Conservation (phyloP, 2,888 invertebrate species). For the Dione juno region DNA sequence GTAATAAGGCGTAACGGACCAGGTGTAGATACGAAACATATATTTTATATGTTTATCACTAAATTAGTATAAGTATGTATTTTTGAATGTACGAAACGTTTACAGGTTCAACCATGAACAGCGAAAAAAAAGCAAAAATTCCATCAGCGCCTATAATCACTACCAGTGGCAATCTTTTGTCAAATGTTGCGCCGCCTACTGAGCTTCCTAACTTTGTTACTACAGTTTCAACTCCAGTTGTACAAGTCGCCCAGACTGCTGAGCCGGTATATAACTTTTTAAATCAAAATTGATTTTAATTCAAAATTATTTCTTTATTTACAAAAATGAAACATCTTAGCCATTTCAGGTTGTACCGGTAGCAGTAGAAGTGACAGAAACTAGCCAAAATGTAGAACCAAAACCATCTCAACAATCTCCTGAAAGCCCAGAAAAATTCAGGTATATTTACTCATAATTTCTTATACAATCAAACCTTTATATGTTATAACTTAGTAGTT, state of each 20-base stretch:
- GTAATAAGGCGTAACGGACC: background rate
- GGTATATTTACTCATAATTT: constrained; percentile 52
- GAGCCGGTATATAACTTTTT: constrained; percentile 41
- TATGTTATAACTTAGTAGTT: too few relatives aligned
- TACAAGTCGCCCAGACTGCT: constrained; percentile 41
- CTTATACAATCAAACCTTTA: background rate
- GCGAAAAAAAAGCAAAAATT: constrained; percentile 68
- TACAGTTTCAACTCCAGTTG: constrained; percentile 54
- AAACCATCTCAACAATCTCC: constrained; percentile 43
- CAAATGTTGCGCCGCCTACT: constrained; percentile 87
- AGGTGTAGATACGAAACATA: background rate
- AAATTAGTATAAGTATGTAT: background rate
- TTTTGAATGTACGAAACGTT: background rate
- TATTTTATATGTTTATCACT: background rate
- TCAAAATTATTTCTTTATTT: background rate
- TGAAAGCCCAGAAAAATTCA: constrained; percentile 63
- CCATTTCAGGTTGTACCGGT: constrained; percentile 23
- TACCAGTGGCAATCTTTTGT: constrained; percentile 81
- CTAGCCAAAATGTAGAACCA: constrained; percentile 50
- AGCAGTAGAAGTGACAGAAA: constrained; percentile 28
- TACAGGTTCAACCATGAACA: constrained; percentile 50
- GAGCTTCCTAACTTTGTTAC: constrained; percentile 87
- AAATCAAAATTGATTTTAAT: background rate
- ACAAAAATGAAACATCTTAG: background rate
- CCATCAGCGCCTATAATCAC: constrained; percentile 76